Base-by-base conservation (phyloP, 1,140 invertebrate genomes). In the Nymphalis io region DNA sequence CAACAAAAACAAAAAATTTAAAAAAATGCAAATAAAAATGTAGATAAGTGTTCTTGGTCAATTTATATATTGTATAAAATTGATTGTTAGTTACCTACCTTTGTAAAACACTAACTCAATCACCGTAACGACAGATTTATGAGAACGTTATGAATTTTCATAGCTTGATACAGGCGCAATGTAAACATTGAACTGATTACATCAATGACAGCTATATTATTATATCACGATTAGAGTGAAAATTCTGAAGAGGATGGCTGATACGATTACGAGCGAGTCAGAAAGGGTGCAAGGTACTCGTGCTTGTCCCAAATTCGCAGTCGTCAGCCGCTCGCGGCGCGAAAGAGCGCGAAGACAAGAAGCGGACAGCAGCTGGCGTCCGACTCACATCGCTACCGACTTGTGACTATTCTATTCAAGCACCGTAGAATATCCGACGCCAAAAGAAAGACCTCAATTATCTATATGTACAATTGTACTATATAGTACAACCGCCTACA, bases 341-440 rank as follows among this genome's bases (percentile, higher is more conserved):
- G 82, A 86, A 83, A 82, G 81, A 83, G 81, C 85, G 85, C 81
- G 78, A 79, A 76, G 77, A 75, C 73, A 62, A 78, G 70, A 74
- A 71, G 67, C 67, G 74, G 75, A 72, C 73, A 76, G 58, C 70
- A 74, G 71, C 71, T 78, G 67, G 78, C 88, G 89, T 88, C 85
- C 87, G 86, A 78, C 84, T 88, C 85, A 87, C 89, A 89, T 91
- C 89, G 89, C 89, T 88, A 89, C 87, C 84, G 83, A 84, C 68
- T 88, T 89, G 85, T 87, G 81, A 91, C 88, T 91, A 89, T 81
- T 86, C 79, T 83, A 74, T 82, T 81, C 82, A 76, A 75, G 68
- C 84, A 82, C 68, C 71, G 65, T 70, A 72, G 81, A 79, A 78
- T 81, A 83, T 84, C 82, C 81, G 81, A 81, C 83, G 82, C 73